Evolutionary conservation across 2,797 vertebrate species (phyloP).

Genomic region (Xiphophorus birchmanni): DNA sequence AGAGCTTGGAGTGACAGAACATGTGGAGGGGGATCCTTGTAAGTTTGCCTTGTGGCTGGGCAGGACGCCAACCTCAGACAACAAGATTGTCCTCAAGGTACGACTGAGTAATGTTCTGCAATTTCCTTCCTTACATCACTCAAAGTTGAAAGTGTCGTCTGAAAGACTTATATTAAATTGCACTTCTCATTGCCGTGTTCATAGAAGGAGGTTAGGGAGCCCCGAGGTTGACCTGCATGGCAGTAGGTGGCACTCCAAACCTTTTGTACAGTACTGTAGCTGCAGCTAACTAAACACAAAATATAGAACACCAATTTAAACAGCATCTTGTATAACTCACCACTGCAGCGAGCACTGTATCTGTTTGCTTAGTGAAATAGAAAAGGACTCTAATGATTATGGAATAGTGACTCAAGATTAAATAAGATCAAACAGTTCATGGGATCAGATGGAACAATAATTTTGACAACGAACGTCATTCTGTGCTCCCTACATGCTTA

Average conservation of each 20-base stretch:
- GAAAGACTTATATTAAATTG: neutral
- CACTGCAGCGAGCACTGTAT: conserved; percentile 23
- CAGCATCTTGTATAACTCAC: conserved; percentile 56
- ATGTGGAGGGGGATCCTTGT: conserved; percentile 97
- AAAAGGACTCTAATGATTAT: conserved; percentile 18
- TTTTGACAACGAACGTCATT: neutral
- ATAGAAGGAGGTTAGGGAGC: too few relatives aligned
- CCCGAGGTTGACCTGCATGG: neutral
- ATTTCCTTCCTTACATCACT: neutral
- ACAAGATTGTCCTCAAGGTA: conserved; percentile 99
- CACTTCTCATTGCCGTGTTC: neutral
- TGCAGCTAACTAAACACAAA: neutral
- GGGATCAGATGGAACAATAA: conserved; percentile 12
- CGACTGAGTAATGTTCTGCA: neutral
- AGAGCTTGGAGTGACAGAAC: conserved; percentile 96
- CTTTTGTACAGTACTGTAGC: neutral
- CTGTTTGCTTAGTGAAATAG: conserved; percentile 54
- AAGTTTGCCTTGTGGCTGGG: conserved; percentile 98
- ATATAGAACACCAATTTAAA: conserved; percentile 4
- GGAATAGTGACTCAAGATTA: neutral
- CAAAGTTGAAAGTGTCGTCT: neutral
- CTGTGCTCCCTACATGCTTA: neutral
- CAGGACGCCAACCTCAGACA: conserved; percentile 96
- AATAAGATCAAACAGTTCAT: conserved; percentile 22
- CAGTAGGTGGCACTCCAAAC: neutral